Base-by-base conservation (phyloP, 2,888 invertebrate species). In the Caenorhabditis panamensis region DNA sequence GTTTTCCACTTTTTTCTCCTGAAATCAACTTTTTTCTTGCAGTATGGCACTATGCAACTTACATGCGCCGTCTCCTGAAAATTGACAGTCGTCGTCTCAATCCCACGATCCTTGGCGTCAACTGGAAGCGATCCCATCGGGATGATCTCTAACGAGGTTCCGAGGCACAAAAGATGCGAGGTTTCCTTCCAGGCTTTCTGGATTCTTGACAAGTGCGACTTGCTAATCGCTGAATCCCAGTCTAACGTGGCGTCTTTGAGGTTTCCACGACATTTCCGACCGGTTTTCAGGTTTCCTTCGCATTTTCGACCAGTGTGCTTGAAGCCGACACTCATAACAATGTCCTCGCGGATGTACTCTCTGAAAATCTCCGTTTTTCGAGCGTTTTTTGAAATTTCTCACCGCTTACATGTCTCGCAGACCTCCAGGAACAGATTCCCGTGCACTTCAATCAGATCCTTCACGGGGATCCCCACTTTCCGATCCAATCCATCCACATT, bases 401-500 rank as follows among this genome's bases (percentile, higher is more conserved):
- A 91, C 95, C 94, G 89, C 26, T 90, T 86, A 92, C 99, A 99
- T 87, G 94, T 93, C 91, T 94, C 94, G 91, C 99, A 99, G 91
- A 96, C 95, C 91, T 97, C 96, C 37, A 95, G 93, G 92, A 96
- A 99, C 95, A 99, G 97, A 92, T 99, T 97, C 1, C 99, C 99
- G 93, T 99, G 99, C 58, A 99, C 93, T 92, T 99, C 98, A 11
- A 97, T 94, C 80, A 99, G 92, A 90, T 94, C 92, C 87, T 94
- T 94, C 78, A 96, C 93, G 0, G 94, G 93, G 79, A 98, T 92
- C 3, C 97, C 97, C 8, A 96, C 96, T 88, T 95, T 94, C 67
- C 97, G 92, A 92, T 99, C 98, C 61, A 99, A 93, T 0, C 98
- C 98, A 93, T 99, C 99, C 86, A 99, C 97, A 92, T 99, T 99